A percentile compares a stretch with the other conserved stretches of the same genome.
Evolutionary conservation across 2,113 vertebrate species (phyloP).

Genomic region (Corydoras sp.): DNA sequence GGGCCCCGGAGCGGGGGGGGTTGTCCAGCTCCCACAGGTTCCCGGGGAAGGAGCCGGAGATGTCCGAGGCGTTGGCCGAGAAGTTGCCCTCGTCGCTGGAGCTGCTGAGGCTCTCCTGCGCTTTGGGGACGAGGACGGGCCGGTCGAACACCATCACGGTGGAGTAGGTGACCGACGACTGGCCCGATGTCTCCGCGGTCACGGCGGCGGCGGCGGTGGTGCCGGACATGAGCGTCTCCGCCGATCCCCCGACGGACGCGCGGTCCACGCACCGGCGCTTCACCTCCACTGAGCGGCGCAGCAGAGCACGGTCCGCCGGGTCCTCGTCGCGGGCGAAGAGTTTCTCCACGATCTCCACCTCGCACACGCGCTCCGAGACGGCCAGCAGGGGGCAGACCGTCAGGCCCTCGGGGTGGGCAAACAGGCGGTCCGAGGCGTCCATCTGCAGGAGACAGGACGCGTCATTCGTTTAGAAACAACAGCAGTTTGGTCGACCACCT

Average conservation of each 20-base stretch:
- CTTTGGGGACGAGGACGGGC: slow-evolving; percentile 40
- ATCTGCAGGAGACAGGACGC: slow-evolving; percentile 61
- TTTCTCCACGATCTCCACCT: slow-evolving; percentile 72
- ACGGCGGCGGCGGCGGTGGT: not conserved
- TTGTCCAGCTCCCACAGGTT: slow-evolving; percentile 70
- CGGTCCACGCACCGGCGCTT: slow-evolving; percentile 9
- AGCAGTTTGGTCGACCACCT: not conserved
- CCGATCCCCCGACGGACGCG: slow-evolving; percentile 8
- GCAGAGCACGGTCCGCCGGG: slow-evolving; percentile 37
- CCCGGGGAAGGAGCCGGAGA: slow-evolving; percentile 56
- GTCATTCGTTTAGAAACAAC: not conserved
- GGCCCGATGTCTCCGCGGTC: slow-evolving; percentile 50
- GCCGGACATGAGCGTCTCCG: slow-evolving; percentile 24
- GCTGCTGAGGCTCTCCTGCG: slow-evolving; percentile 50
- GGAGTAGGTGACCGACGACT: slow-evolving; percentile 71
- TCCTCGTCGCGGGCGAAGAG: slow-evolving; percentile 38
- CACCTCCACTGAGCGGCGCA: slow-evolving; percentile 1
- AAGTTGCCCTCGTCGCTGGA: slow-evolving; percentile 64
- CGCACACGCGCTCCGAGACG: slow-evolving; percentile 75
- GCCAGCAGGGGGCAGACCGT: slow-evolving; percentile 75
- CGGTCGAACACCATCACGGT: slow-evolving; percentile 55
- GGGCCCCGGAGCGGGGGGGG: slow-evolving; percentile 42
- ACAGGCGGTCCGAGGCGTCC: slow-evolving; percentile 78
- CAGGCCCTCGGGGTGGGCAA: slow-evolving; percentile 65
- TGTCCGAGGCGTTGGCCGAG: slow-evolving; percentile 54